These are phyloP conservation scores for Scolopax rusticola DNA, from an alignment of 2,797 vertebrate species.

Conservation along the genomic window DNA sequence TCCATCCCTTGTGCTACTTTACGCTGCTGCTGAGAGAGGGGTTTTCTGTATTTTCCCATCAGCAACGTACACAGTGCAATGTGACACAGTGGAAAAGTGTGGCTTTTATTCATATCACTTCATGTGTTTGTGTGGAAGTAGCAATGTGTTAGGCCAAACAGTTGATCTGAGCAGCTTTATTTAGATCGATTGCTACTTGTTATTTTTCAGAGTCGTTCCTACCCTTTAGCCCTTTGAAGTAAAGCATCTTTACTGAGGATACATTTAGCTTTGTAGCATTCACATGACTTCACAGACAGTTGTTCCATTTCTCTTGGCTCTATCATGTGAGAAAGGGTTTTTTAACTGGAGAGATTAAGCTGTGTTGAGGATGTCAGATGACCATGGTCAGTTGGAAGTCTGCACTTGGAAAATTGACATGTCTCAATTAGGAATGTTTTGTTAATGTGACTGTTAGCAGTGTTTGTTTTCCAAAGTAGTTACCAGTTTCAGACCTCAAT, in stretches of 20 bases:
- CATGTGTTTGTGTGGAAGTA: not conserved
- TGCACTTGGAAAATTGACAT: not conserved
- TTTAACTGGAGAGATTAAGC: not conserved
- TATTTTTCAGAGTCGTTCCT: not conserved
- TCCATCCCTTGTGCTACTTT: not conserved
- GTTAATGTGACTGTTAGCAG: not conserved
- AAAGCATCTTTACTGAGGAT: not conserved
- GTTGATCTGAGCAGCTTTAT: not conserved
- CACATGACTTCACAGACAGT: not conserved
- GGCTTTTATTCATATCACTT: accelerated
- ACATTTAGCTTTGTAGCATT: not conserved
- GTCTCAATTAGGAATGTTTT: not conserved
- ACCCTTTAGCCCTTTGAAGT: not conserved
- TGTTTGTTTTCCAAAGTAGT: not conserved
- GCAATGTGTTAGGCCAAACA: not conserved
- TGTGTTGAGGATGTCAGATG: not conserved
- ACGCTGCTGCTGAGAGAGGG: not conserved
- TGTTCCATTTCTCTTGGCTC: not conserved
- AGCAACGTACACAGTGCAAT: accelerated
- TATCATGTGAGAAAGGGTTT: not conserved
- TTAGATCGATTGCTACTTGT: accelerated
- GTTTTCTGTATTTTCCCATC: not conserved
- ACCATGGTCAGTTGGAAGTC: not conserved
- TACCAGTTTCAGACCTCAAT: not conserved
- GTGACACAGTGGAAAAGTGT: not conserved